Evolutionary conservation across 92 coral and sea anemone species (phyloP).

Genomic region (Virgularia gustaviana): DNA sequence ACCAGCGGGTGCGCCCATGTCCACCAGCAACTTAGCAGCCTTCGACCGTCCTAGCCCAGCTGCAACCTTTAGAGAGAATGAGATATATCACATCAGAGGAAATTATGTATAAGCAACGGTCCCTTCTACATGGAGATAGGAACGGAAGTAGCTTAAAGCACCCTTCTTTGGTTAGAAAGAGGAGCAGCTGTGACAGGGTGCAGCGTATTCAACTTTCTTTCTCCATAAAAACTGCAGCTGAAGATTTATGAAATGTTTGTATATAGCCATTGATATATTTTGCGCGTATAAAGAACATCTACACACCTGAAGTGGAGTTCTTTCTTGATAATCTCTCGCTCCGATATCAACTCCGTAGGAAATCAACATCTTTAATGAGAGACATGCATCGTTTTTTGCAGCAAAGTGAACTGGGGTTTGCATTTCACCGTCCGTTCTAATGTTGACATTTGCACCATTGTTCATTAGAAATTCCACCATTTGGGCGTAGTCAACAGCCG

Average conservation of each 20-base stretch:
- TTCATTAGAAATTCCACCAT: constrained; percentile 88
- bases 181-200: too few relatives aligned
- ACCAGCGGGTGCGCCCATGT: constrained; percentile 81
- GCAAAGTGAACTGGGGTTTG: constrained; percentile 94
- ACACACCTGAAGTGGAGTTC: constrained; percentile 84
- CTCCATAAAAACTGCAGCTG: too few relatives aligned
- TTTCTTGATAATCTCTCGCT: constrained; percentile 76
- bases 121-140: too few relatives aligned
- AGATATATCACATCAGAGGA: too few relatives aligned
- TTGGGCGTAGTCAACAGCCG: constrained; percentile 91
- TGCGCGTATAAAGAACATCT: too few relatives aligned
- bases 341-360: constrained; percentile 78
- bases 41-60: constrained; percentile 95
- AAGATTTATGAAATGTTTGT: too few relatives aligned
- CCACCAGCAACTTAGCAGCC: constrained; percentile 72
- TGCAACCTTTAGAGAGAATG: too few relatives aligned
- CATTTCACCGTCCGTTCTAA: constrained; percentile 71
- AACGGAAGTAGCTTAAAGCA: too few relatives aligned
- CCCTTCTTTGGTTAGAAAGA: too few relatives aligned
- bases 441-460: constrained; percentile 85
- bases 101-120: too few relatives aligned
- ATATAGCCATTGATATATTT: too few relatives aligned
- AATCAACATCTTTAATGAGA: constrained; percentile 77
- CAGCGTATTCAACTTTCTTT: too few relatives aligned
- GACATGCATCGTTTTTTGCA: constrained; percentile 81